A percentile compares a stretch with the other conserved stretches of the same genome.
These are phyloP conservation scores for Eupithecia pulchellata DNA, from an alignment of 2,888 invertebrate genomes.

Conservation along the genomic window DNA sequence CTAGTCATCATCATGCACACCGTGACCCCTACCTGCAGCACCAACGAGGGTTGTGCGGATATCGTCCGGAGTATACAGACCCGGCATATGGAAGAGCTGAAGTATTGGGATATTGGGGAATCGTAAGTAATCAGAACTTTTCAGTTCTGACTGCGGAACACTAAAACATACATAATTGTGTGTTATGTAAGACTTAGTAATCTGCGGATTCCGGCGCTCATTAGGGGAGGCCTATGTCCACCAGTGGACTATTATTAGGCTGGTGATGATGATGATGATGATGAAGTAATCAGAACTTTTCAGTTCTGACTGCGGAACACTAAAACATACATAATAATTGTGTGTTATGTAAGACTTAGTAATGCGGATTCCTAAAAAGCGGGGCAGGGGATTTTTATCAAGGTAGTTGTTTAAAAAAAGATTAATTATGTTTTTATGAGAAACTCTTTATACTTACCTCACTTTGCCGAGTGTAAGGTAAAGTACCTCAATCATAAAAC, in stretches of 20 bases:
- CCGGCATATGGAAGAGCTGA: slow-evolving; percentile 78
- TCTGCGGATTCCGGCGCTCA: neutral
- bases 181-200: neutral
- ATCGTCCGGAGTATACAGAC: slow-evolving; percentile 79
- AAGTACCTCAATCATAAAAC: neutral
- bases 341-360: neutral
- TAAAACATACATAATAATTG: too few relatives aligned
- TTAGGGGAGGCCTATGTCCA: neutral
- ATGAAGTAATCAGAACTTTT: too few relatives aligned
- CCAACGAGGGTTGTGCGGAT: slow-evolving; percentile 71
- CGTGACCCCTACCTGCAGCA: slow-evolving; percentile 75
- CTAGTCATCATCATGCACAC: slow-evolving; percentile 86
- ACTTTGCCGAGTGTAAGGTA: neutral
- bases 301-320: neutral
- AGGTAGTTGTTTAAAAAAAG: neutral
- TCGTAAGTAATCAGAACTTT: slow-evolving; percentile 77
- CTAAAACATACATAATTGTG: neutral
- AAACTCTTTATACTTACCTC: neutral
- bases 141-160: neutral
- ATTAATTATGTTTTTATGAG: neutral
- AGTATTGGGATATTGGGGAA: slow-evolving; percentile 84
- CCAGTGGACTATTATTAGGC: too few relatives aligned
- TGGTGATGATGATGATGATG: too few relatives aligned
- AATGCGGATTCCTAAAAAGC: neutral
- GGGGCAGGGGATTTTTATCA: neutral